phyloP scores from a whole-genome alignment of 2,113 vertebrate species.

The Myiagra hebetior region DNA sequence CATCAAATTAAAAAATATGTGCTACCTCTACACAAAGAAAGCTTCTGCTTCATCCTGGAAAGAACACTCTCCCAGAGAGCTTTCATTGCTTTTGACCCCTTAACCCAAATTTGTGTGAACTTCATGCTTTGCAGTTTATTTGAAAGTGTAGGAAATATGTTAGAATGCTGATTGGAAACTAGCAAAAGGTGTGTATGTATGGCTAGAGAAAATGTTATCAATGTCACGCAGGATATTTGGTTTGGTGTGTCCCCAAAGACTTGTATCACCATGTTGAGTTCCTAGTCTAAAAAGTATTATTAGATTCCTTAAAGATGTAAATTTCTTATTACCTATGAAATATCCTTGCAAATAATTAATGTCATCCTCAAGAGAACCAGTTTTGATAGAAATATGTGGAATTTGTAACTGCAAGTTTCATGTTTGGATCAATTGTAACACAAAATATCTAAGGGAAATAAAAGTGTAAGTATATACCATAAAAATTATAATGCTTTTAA shows the following conservation, averaged over 20 bases:
- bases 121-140: background rate
- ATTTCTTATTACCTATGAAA: background rate
- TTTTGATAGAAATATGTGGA: background rate
- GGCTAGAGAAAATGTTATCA: background rate
- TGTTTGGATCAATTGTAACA: background rate
- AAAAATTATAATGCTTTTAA: slow-evolving; percentile 1
- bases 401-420: background rate
- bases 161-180: background rate
- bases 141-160: background rate
- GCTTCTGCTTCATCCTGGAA: background rate
- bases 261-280: background rate
- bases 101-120: background rate
- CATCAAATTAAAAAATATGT: background rate
- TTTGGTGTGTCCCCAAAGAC: background rate
- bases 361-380: background rate
- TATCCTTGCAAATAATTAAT: background rate
- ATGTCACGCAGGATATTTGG: background rate
- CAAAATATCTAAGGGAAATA: background rate
- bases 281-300: background rate
- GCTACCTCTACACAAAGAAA: background rate
- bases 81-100: background rate
- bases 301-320: background rate
- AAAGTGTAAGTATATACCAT: background rate
- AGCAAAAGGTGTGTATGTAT: background rate
- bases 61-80: background rate